Evolutionary conservation across 2,888 invertebrate species (phyloP), one percentile per base, ranked within the genome.

Genomic region (Dolichomitus sp.): DNA sequence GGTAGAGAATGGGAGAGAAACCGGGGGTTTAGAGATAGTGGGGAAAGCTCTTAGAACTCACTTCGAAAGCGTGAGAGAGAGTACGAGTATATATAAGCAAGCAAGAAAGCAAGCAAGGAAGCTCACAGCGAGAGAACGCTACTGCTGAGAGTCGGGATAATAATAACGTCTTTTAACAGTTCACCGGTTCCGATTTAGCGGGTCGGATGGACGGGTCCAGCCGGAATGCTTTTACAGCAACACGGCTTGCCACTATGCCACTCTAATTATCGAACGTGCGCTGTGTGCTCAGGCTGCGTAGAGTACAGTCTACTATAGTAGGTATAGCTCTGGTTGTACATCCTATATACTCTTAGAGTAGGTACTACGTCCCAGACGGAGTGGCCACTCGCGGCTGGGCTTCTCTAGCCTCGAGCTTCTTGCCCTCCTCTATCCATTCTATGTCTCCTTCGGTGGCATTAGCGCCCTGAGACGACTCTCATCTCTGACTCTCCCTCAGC

Each of bases 191-290:
- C 83, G 86, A 86, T 85, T 85, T 83, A 85, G 81, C 81, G 83
- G 73, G 84, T 86, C 74, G 84, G 83, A 81, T 81, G 81, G 85
- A 83, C 83, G 83, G 80, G 70, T 72, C 83, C 75, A 57, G 75
- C 50, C 80, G 77, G 86, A 86, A 88, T 87, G 89, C 89, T 91
- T 91, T 90, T 88, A 90, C 88, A 85, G 86, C 82, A 85, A 91
- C 90, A 91, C 83, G 89, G 77, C 84, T 89, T 85, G 84, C 86
- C 89, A 88, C 89, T 90, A 90, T 88, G 86, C 85, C 83, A 83
- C 88, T 89, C 86, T 91, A 90, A 90, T 90, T 89, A 88, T 89
- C 84, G 80, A 80, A 63, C 77, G 59, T 57, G 68, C 27, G 63
- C 40, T 78, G 78, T 82, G 48, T 48, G 63, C 75, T 17, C 54